These are phyloP conservation scores for Cheilinus undulatus DNA, from an alignment of 2,113 vertebrate genomes.

Conservation along the genomic window DNA sequence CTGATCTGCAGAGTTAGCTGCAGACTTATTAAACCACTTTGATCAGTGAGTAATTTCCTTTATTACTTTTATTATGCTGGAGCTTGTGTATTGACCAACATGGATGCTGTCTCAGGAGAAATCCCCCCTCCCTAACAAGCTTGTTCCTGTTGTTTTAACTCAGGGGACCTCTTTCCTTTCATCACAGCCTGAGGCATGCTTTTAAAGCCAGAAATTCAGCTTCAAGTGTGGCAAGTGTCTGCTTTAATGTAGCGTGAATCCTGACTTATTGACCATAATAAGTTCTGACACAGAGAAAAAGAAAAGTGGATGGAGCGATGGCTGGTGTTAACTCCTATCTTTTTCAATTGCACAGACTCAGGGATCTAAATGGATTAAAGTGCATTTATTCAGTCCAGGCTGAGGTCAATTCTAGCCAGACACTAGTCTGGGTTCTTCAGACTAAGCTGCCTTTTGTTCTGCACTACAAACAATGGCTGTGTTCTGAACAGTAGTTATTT, in stretches of 20 bases:
- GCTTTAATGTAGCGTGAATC: slow-evolving; percentile 37
- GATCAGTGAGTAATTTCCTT: neutral
- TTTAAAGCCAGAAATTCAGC: slow-evolving; percentile 33
- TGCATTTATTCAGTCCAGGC: slow-evolving; percentile 19
- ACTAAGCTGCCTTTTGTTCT: slow-evolving; percentile 1
- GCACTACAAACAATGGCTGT: slow-evolving; percentile 6
- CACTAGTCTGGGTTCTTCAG: slow-evolving; percentile 14
- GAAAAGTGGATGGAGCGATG: slow-evolving; percentile 11
- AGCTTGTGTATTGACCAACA: slow-evolving; percentile 20
- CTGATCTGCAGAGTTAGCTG: neutral
- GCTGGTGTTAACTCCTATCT: slow-evolving; percentile 15
- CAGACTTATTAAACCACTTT: slow-evolving; percentile 10
- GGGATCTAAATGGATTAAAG: slow-evolving; percentile 46
- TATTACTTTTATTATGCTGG: slow-evolving; percentile 1
- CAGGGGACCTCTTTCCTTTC: slow-evolving; percentile 53
- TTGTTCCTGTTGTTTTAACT: slow-evolving; percentile 56
- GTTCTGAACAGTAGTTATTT: neutral
- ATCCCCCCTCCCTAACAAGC: slow-evolving; percentile 41
- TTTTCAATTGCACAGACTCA: slow-evolving; percentile 18
- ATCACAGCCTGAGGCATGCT: slow-evolving; percentile 40
- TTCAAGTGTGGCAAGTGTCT: slow-evolving; percentile 15
- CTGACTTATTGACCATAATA: slow-evolving; percentile 45
- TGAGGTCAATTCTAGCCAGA: slow-evolving; percentile 23
- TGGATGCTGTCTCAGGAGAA: slow-evolving; percentile 41
- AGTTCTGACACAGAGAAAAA: slow-evolving; percentile 2